A percentile compares a stretch with the other conserved stretches of the same genome.
Evolutionary conservation across 2,888 invertebrate genomes (phyloP).

Genomic region (Strigamia crassipes): DNA sequence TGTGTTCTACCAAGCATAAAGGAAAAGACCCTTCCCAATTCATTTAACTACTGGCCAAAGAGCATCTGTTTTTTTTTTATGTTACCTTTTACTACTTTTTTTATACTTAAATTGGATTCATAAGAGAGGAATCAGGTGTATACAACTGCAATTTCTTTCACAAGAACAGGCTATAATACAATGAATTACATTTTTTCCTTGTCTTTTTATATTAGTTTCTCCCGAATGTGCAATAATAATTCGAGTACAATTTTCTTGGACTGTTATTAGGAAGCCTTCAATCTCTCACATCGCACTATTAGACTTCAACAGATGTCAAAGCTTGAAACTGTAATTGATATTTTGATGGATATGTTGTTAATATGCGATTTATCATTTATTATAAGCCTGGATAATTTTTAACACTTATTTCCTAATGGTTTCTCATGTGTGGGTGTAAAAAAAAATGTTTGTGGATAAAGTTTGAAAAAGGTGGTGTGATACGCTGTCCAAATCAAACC

Average conservation of each 20-base stretch:
- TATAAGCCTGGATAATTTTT: neutral
- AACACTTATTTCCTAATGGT: neutral
- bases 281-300: slow-evolving; percentile 20
- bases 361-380: slow-evolving; percentile 1
- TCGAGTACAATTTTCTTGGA: slow-evolving; percentile 10
- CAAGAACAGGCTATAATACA: slow-evolving; percentile 12
- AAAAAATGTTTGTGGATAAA: neutral
- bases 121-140: neutral
- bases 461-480: neutral
- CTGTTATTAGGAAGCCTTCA: slow-evolving; percentile 42
- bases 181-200: slow-evolving; percentile 18
- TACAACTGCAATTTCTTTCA: slow-evolving; percentile 23
- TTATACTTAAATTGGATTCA: slow-evolving; percentile 11
- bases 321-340: slow-evolving; percentile 12
- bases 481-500: neutral
- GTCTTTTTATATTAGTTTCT: slow-evolving; percentile 28
- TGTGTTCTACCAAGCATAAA: neutral
- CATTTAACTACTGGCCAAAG: slow-evolving; percentile 29
- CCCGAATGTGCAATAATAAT: slow-evolving; percentile 3
- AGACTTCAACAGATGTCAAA: slow-evolving; percentile 27
- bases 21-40: slow-evolving; percentile 1
- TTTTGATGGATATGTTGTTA: slow-evolving; percentile 13
- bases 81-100: neutral
- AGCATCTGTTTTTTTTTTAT: slow-evolving; percentile 19
- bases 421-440: neutral